Percentiles rank a stretch among this genome's conserved stretches.
These are phyloP conservation scores for Apotomis capreana DNA, from an alignment of 2,888 invertebrate genomes.

Conservation along the genomic window DNA sequence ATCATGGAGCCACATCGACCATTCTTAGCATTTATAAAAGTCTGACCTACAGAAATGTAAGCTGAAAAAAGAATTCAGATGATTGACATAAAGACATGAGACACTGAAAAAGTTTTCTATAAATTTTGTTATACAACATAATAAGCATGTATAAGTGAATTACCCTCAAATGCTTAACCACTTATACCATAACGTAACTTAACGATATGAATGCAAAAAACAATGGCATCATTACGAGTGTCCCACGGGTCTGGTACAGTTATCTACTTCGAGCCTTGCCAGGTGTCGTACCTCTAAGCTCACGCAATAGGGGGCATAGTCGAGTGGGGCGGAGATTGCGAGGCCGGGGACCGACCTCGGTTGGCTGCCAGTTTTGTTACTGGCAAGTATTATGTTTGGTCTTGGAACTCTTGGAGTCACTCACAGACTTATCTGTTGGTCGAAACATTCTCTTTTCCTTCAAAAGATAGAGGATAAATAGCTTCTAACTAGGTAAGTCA, in stretches of 20 bases:
- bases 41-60: too few species aligned
- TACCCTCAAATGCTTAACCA: conserved; percentile 3
- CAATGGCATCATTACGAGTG: conserved; percentile 46
- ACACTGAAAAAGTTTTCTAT: too few species aligned
- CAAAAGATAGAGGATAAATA: too few species aligned
- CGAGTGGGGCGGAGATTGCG: not conserved
- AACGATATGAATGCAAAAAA: conserved; percentile 39
- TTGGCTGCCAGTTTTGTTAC: conserved; percentile 18
- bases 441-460: too few species aligned
- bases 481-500: too few species aligned
- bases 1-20: too few species aligned
- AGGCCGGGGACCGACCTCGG: conserved; percentile 9
- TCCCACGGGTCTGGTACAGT: conserved; percentile 50
- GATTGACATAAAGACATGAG: too few species aligned
- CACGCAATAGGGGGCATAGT: conserved; percentile 5
- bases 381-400: not conserved
- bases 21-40: too few species aligned
- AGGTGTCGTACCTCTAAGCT: conserved; percentile 10
- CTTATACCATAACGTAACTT: conserved; percentile 28
- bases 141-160: not conserved
- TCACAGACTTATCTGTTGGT: too few species aligned
- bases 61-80: too few species aligned
- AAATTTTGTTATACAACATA: too few species aligned
- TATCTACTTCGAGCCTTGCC: conserved; percentile 42
- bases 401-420: not conserved